Conservation (phyloP, 1,140 invertebrate genomes). For the Eulimnadia texana region DNA sequence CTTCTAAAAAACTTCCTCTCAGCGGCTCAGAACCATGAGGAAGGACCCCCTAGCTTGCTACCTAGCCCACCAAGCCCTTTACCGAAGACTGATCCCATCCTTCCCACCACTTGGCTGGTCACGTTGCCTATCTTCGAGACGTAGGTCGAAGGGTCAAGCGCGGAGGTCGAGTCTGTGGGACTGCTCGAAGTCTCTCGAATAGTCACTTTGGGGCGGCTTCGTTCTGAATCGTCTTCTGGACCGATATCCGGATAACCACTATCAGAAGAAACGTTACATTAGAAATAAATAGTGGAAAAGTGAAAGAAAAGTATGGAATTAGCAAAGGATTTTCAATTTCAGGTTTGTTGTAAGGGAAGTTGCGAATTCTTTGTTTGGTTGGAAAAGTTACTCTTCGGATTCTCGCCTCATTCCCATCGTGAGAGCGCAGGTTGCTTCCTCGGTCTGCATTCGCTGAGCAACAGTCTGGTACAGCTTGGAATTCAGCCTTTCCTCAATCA, state of each 20-base stretch:
- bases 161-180: slow-evolving; percentile 20
- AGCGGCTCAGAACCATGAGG: slow-evolving; percentile 27
- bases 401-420: slow-evolving; percentile 60
- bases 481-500: slow-evolving; percentile 95
- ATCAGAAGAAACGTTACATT: slow-evolving; percentile 11
- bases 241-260: slow-evolving; percentile 37
- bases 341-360: too few relatives aligned
- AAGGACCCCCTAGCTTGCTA: slow-evolving; percentile 53
- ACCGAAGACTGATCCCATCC: slow-evolving; percentile 65
- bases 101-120: slow-evolving; percentile 56
- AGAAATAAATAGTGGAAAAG: neutral
- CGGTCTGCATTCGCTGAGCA: slow-evolving; percentile 83
- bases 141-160: slow-evolving; percentile 42
- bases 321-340: too few relatives aligned
- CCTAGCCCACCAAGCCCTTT: slow-evolving; percentile 66
- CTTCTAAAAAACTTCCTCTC: neutral
- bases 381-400: slow-evolving; percentile 26
- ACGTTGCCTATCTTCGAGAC: slow-evolving; percentile 51
- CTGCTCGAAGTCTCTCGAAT: slow-evolving; percentile 36
- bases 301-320: neutral
- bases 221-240: slow-evolving; percentile 39
- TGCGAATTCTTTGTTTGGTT: neutral
- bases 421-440: slow-evolving; percentile 85
- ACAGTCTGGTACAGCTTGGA: slow-evolving; percentile 91
- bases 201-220: slow-evolving; percentile 43